phyloP scores from a whole-genome alignment of 23 tunicate species.

The Ascidia mentula region DNA sequence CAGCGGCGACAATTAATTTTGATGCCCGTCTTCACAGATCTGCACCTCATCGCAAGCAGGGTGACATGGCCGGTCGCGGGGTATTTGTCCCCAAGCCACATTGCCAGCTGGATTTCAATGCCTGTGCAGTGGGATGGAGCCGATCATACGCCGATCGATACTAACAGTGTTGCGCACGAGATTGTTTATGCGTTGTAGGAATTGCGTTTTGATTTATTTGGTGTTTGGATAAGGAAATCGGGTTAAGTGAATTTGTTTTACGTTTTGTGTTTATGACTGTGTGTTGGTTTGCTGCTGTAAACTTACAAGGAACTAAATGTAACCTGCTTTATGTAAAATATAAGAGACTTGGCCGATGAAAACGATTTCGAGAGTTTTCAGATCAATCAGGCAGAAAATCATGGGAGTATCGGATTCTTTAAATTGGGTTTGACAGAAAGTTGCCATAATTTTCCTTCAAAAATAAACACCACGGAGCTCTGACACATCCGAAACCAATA shows the following conservation, averaged over 20 bases:
- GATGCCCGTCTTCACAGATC: slow-evolving; percentile 57
- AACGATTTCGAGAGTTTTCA: too few species aligned
- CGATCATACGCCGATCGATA: slow-evolving; percentile 7
- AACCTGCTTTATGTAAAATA: too few species aligned
- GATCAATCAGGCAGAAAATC: too few species aligned
- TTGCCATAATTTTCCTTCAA: too few species aligned
- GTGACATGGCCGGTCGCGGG: slow-evolving; percentile 23
- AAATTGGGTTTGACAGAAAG: too few species aligned
- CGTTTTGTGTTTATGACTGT: not conserved
- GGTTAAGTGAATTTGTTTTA: not conserved
- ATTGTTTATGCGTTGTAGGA: not conserved
- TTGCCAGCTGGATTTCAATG: slow-evolving; percentile 67
- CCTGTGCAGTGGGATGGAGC: slow-evolving; percentile 85
- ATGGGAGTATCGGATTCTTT: too few species aligned
- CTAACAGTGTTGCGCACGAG: not conserved
- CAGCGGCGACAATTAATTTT: slow-evolving; percentile 41
- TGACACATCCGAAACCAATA: too few species aligned
- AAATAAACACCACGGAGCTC: too few species aligned
- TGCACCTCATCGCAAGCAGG: slow-evolving; percentile 68
- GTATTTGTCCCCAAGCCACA: slow-evolving; percentile 37
- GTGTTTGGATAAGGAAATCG: not conserved
- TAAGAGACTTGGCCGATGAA: too few species aligned
- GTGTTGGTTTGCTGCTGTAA: not conserved
- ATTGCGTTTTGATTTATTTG: too few species aligned
- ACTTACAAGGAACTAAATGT: not conserved